Evolutionary conservation across 1,140 invertebrate species (phyloP).

Genomic region (Leguminivora glycinivorella): DNA sequence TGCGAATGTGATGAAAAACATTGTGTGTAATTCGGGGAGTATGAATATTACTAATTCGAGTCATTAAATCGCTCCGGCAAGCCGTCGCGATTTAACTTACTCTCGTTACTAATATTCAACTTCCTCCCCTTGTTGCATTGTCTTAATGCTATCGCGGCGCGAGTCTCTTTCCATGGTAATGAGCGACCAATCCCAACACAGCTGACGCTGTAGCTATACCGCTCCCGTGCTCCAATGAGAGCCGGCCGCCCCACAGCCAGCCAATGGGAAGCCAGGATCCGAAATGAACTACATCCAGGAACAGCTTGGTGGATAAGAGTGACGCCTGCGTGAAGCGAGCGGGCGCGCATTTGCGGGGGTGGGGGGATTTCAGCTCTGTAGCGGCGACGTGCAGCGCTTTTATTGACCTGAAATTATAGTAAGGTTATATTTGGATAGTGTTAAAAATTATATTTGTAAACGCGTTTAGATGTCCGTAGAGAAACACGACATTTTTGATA

Average conservation of each 20-base stretch:
- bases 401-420: constrained; percentile 51
- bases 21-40: too few species aligned
- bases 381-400: constrained; percentile 50
- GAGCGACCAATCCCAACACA: constrained; percentile 52
- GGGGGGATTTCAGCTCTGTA: constrained; percentile 39
- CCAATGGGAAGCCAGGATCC: constrained; percentile 65
- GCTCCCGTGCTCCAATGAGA: constrained; percentile 44
- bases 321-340: constrained; percentile 56
- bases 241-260: constrained; percentile 62
- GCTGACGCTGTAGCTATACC: constrained; percentile 52
- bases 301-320: constrained; percentile 53
- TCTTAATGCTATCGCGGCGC: constrained; percentile 31
- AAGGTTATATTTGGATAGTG: background rate
- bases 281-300: constrained; percentile 57
- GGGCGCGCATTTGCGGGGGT: constrained; percentile 55
- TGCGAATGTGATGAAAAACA: too few species aligned
- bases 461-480: too few species aligned
- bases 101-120: too few species aligned
- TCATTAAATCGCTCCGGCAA: too few species aligned
- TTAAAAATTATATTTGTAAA: too few species aligned
- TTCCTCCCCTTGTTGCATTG: background rate
- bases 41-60: too few species aligned
- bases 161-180: constrained; percentile 58
- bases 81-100: too few species aligned
- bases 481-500: too few species aligned